Percentiles rank a stretch among this genome's conserved stretches.
phyloP scores from a whole-genome alignment of 2,888 invertebrate species.

The Philonicus albiceps region DNA sequence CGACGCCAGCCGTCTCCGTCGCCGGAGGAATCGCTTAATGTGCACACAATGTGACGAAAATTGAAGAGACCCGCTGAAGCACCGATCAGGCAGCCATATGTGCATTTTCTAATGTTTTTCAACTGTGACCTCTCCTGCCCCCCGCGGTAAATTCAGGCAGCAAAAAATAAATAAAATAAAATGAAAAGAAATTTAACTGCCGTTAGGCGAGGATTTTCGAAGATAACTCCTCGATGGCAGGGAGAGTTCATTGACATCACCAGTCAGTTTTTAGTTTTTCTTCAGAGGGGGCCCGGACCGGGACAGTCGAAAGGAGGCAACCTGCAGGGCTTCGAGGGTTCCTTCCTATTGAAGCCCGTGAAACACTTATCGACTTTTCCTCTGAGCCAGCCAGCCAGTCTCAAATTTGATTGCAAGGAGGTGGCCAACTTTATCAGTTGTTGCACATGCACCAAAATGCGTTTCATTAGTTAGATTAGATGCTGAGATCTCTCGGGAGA shows the following conservation, averaged over 20 bases:
- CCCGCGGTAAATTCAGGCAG: not conserved
- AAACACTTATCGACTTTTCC: not conserved
- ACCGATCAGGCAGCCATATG: not conserved
- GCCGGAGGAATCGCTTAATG: not conserved
- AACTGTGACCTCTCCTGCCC: not conserved
- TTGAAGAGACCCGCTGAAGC: not conserved
- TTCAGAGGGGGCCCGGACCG: not conserved
- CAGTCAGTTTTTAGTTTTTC: constrained; percentile 1
- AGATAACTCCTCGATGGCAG: not conserved
- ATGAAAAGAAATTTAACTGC: not conserved
- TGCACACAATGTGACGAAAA: not conserved
- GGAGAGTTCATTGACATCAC: not conserved
- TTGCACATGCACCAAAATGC: not conserved
- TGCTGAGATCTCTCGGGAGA: not conserved
- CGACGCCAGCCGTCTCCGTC: not conserved
- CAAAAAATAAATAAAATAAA: not conserved
- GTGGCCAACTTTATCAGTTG: not conserved
- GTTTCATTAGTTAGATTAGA: not conserved
- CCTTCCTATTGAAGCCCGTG: not conserved
- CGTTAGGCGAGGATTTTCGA: not conserved
- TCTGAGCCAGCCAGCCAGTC: not conserved
- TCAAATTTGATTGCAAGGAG: not conserved
- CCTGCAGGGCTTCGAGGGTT: not conserved
- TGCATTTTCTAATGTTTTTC: not conserved
- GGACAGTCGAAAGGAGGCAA: not conserved